phyloP scores from a whole-genome alignment of 1,140 invertebrate species.

The Pteromalus puparum region DNA sequence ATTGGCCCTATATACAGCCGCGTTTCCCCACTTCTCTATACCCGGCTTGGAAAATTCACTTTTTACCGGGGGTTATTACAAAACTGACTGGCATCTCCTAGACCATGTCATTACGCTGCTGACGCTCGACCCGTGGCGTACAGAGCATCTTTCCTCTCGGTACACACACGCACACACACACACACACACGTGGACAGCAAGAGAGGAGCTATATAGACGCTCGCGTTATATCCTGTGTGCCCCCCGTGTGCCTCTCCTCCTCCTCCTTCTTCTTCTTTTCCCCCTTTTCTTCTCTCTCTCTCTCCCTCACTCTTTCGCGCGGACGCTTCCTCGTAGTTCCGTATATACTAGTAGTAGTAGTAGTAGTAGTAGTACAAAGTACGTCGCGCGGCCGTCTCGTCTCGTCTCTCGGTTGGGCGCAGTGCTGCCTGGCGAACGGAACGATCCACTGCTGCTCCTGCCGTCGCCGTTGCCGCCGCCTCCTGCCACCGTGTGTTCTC shows the following conservation, averaged over 20 bases:
- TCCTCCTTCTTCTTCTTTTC: conserved; percentile 51
- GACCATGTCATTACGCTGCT: conserved; percentile 75
- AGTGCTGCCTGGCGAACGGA: conserved; percentile 42
- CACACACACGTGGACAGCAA: no score
- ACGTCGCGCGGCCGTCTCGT: conserved; percentile 10
- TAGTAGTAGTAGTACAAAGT: conserved; percentile 45
- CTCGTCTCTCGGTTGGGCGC: conserved; percentile 15
- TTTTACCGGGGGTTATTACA: conserved; percentile 74
- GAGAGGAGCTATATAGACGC: neutral
- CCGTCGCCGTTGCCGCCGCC: conserved; percentile 1
- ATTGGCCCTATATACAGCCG: conserved; percentile 63
- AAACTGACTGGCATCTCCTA: conserved; percentile 75
- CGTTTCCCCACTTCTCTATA: conserved; percentile 68
- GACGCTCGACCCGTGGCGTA: conserved; percentile 68
- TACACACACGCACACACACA: neutral
- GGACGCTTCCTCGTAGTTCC: conserved; percentile 27
- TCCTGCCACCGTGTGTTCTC: neutral
- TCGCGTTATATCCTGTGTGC: conserved; percentile 26
- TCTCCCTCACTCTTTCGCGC: neutral
- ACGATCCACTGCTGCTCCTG: conserved; percentile 31
- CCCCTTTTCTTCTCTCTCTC: conserved; percentile 60
- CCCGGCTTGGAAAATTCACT: conserved; percentile 69
- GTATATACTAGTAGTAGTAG: conserved; percentile 4
- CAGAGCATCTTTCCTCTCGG: conserved; percentile 65
- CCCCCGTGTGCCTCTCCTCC: conserved; percentile 61